These are phyloP conservation scores for Drosophila atroscutellata DNA, from an alignment of 2,888 invertebrate species.

Conservation along the genomic window DNA sequence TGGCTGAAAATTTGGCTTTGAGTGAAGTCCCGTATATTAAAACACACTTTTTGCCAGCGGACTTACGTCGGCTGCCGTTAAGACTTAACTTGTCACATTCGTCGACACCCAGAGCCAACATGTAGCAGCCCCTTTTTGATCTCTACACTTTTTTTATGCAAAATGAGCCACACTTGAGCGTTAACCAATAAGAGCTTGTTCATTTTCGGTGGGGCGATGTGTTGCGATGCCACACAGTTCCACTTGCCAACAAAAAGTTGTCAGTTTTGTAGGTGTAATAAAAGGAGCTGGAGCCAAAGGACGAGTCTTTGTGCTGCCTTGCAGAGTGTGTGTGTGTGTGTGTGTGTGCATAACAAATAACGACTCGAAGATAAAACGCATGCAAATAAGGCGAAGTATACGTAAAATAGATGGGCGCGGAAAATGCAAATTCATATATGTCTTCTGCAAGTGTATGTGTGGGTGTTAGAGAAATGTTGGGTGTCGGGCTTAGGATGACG, in stretches of 20 bases:
- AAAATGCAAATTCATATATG: conserved; percentile 64
- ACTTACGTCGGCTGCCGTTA: neutral
- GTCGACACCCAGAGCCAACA: conserved; percentile 34
- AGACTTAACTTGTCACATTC: conserved; percentile 21
- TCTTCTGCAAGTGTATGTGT: neutral
- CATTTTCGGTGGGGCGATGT: neutral
- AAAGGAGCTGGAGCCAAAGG: conserved; percentile 30
- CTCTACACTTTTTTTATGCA: conserved; percentile 1
- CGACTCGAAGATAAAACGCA: conserved; percentile 63
- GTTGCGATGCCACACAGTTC: conserved; percentile 36
- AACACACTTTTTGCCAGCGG: neutral
- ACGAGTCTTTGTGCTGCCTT: conserved; percentile 11
- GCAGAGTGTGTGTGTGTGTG: neutral
- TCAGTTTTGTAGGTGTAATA: conserved; percentile 53
- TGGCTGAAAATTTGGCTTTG: neutral
- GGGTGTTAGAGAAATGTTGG: neutral
- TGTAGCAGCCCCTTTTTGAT: conserved; percentile 16
- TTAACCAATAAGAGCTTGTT: conserved; percentile 23
- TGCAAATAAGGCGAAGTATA: conserved; percentile 74
- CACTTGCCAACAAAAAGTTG: conserved; percentile 37
- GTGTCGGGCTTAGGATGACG: conserved; percentile 37
- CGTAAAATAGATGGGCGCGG: conserved; percentile 69
- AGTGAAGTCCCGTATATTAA: neutral
- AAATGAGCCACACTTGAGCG: conserved; percentile 34
- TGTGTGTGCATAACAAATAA: conserved; percentile 50